These are phyloP conservation scores for Chaitophorus viminalis DNA, from an alignment of 2,888 invertebrate species.

Conservation along the genomic window DNA sequence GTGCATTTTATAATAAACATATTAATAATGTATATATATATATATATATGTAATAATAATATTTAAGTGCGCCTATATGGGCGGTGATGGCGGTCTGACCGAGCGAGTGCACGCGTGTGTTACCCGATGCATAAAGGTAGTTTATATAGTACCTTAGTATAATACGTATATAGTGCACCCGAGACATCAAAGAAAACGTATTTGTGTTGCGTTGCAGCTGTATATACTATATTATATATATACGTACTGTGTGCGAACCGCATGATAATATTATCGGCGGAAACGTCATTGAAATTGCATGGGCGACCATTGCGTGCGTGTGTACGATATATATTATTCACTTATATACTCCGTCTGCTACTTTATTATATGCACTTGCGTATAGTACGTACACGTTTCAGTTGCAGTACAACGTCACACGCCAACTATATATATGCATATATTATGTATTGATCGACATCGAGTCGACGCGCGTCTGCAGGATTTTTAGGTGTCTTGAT, in stretches of 20 bases:
- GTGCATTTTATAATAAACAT: neutral
- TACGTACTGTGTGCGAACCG: neutral
- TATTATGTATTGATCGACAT: too few relatives aligned
- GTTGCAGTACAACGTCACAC: too few relatives aligned
- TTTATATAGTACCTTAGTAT: neutral
- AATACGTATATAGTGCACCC: neutral
- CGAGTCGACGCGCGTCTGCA: neutral
- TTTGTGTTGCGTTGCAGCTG: neutral
- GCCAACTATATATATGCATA: too few relatives aligned
- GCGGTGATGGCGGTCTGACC: neutral
- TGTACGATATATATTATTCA: neutral
- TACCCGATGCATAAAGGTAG: neutral
- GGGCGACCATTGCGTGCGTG: neutral
- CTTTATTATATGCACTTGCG: neutral
- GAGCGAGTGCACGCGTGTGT: neutral
- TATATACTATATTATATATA: neutral
- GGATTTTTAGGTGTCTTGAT: too few relatives aligned
- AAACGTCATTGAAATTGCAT: neutral
- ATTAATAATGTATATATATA: neutral
- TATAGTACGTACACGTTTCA: neutral
- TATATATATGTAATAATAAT: neutral
- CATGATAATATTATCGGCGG: neutral
- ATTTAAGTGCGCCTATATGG: neutral
- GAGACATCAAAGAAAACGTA: slow-evolving; percentile 12
- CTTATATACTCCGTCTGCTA: neutral